Base-by-base conservation (phyloP, 1,140 invertebrate genomes). In the Drosophila pectinifera region DNA sequence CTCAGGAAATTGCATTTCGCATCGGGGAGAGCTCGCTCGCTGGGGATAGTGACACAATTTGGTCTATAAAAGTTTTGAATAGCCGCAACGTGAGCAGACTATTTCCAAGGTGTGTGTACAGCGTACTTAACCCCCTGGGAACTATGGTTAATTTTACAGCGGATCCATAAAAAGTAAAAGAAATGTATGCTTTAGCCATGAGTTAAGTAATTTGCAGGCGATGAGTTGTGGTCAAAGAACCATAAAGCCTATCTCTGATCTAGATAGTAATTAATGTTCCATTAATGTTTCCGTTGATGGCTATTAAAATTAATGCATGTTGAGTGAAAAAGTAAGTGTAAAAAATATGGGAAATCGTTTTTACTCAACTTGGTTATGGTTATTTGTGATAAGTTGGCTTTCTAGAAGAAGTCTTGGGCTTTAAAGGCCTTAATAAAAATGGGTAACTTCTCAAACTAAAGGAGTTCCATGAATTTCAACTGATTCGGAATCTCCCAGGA, bases 11-110 rank as follows among this genome's bases (percentile, higher is more conserved):
- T 61, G 64, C 56, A 77, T 80, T 79, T 72, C 51, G 43, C 55
- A 61, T 56, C 31, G 20, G 43, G 18, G 24, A 20, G 38, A 34
- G 42, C 28, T 31, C 31, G n/a, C 22, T 22, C 22, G 11, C 8
- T 5, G 4, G 51, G 49, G 13, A 48, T 58, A 80, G 65, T 88
- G 83, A 80, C 84, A 89, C 76, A 78, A 72, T 89, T 89, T 74
- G 45, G 49, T 53, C 63, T 49, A 89, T 89, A 89, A 89, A 89
- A 89, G 46, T 84, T 89, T 89, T 78, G 59, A 89, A 89, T 89
- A 77, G 49, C 18, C 75, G 46, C 59, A 54, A 86, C 83, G 83
- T 86, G 83, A 61, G 28, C 14, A n/a, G 31, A 75, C 34, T 64
- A 36, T 10, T 11, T 20, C 45, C 65, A 77, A 56, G 58, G 61